Conservation (phyloP, 2,113 vertebrate species). For the Solea senegalensis region DNA sequence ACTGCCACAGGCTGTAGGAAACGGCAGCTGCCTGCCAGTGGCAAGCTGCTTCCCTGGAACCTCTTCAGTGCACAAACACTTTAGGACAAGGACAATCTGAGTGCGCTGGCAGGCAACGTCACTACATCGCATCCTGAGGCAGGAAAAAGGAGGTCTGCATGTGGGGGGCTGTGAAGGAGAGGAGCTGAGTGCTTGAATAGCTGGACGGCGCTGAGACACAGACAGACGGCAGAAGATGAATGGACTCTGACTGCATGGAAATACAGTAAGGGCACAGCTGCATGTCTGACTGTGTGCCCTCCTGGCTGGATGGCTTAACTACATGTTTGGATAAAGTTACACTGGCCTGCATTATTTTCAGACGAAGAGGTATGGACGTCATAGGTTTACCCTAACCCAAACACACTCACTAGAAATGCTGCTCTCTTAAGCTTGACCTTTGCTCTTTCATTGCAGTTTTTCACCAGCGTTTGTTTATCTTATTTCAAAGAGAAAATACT, state of each 20-base stretch:
- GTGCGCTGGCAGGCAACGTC: conserved; percentile 56
- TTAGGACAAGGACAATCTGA: conserved; percentile 68
- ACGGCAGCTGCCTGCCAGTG: conserved; percentile 75
- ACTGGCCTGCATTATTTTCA: conserved; percentile 7
- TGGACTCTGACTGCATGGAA: conserved; percentile 14
- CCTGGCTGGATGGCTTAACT: neutral
- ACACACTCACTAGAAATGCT: neutral
- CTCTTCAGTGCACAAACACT: conserved; percentile 74
- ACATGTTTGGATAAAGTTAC: conserved; percentile 18
- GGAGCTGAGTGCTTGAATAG: conserved; percentile 47
- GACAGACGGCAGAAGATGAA: conserved; percentile 14
- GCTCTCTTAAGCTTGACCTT: neutral
- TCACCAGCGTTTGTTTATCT: neutral
- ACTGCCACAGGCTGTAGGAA: conserved; percentile 69
- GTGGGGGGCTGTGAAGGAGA: conserved; percentile 14
- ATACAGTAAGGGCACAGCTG: conserved; percentile 29
- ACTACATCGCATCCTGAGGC: conserved; percentile 73
- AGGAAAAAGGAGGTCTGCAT: conserved; percentile 72
- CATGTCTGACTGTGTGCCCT: conserved; percentile 4
- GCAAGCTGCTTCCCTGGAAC: conserved; percentile 78
- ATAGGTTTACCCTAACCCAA: conserved; percentile 14
- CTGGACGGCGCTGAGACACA: conserved; percentile 35
- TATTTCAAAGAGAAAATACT: too few species aligned
- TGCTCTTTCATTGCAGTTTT: neutral
- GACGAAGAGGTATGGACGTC: conserved; percentile 11